Evolutionary conservation across 2,888 invertebrate species (phyloP), one percentile per base, ranked within the genome.

Genomic region (Dasypogon diadema): DNA sequence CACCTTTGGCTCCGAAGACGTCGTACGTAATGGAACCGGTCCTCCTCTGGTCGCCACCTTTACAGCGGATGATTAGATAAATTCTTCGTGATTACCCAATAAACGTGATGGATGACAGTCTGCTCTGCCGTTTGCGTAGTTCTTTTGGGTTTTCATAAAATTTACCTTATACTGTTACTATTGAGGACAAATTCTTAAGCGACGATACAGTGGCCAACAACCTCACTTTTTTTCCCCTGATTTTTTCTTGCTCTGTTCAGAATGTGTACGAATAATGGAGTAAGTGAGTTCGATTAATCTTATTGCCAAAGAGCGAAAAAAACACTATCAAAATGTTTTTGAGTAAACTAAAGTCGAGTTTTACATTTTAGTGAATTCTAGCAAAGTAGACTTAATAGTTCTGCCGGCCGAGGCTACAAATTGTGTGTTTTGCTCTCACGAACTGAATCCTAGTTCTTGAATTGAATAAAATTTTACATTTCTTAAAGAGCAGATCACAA

Each of bases 71-170:
- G 68, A 76, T 76, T 68, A 76, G 70, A 74, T 76, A 74, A 74
- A 63, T 68, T 68, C 73, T 37, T 26, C 10, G 55, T 56, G 37
- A 77, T 77, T 77, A 74, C 77, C 75, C 75, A 77, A 77, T 77
- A 70, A 70, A 77, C 56, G 65, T 77, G 77, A 77, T 77, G 65
- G 56, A 77, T 75, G 77, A 75, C 60, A 21, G 68, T 54, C 34
- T 74, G 60, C 63, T 30, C 51, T 24, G 34, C 46, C 12, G 8
- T 26, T 14, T 65, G 65, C 46, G 46, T 24, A 46, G 46, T 37
- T 65, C 65, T 65, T 24, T 48, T 46, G 2, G 48, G 6, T 42
- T 42, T 12, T 42, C 12, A 1, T 30, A 30, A 30, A 30, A 30
- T 30, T 30, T 30, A 30, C 5, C 5, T 30, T 30, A 6, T 6